Evolutionary conservation across 2,797 vertebrate genomes (phyloP).

Genomic region (Australoheros facetus): DNA sequence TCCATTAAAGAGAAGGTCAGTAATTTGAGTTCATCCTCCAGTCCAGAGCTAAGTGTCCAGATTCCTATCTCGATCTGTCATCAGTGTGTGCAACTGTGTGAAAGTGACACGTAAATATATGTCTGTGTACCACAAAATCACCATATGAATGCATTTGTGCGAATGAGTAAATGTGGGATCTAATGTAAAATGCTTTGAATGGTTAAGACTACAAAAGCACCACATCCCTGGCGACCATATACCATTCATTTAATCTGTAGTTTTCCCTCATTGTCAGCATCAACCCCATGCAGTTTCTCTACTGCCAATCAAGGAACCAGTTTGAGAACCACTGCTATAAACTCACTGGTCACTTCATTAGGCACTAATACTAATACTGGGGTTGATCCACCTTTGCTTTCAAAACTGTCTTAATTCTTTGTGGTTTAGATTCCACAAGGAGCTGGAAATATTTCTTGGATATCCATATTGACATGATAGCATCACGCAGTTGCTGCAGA

Average conservation of each 20-base stretch:
- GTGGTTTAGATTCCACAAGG: not conserved
- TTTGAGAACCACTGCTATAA: not conserved
- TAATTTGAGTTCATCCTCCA: not conserved
- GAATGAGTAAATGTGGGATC: not conserved
- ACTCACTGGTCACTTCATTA: not conserved
- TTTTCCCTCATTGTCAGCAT: not conserved
- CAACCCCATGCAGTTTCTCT: not conserved
- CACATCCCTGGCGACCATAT: not conserved
- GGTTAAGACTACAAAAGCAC: too few species aligned
- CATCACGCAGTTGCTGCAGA: too few species aligned
- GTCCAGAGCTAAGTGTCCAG: not conserved
- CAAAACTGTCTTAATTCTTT: not conserved
- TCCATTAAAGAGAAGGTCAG: not conserved
- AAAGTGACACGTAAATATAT: not conserved
- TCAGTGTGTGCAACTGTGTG: not conserved
- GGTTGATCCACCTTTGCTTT: not conserved
- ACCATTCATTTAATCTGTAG: not conserved
- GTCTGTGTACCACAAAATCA: not conserved
- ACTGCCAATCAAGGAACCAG: not conserved
- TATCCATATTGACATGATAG: too few species aligned
- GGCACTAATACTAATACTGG: not conserved
- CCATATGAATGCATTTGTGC: not conserved
- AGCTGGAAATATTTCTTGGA: not conserved
- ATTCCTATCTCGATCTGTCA: not conserved
- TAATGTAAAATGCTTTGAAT: not conserved